These are phyloP conservation scores for Anoplolepis gracilipes DNA, from an alignment of 1,140 invertebrate species.

Conservation along the genomic window DNA sequence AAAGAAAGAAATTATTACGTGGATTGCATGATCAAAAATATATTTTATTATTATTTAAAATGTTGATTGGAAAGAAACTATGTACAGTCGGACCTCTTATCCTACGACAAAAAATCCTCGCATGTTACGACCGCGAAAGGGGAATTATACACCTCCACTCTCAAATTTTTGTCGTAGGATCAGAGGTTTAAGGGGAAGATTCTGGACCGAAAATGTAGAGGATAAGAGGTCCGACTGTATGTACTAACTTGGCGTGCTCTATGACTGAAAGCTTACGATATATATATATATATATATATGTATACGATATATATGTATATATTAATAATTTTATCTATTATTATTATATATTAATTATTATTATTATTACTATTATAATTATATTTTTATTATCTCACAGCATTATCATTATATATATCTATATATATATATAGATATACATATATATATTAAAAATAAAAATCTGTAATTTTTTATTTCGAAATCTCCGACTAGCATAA, in stretches of 20 bases:
- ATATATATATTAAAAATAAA: conserved; percentile 77
- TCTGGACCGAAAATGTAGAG: too few species aligned
- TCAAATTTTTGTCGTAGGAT: too few species aligned
- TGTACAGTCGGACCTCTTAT: too few species aligned
- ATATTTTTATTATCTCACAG: conserved; percentile 38
- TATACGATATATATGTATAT: conserved; percentile 76
- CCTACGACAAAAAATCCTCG: too few species aligned
- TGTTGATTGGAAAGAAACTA: conserved; percentile 83
- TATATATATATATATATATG: too few species aligned
- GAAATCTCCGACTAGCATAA: conserved; percentile 80
- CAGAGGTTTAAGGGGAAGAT: too few species aligned
- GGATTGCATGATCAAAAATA: conserved; percentile 80
- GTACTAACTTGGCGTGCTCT: conserved; percentile 82
- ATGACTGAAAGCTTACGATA: conserved; percentile 82
- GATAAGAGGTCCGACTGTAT: too few species aligned
- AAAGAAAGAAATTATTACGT: conserved; percentile 71
- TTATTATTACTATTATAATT: conserved; percentile 37
- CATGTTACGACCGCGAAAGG: too few species aligned
- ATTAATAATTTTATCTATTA: conserved; percentile 69
- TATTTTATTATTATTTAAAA: conserved; percentile 84
- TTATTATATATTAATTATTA: too few species aligned
- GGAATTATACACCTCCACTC: too few species aligned
- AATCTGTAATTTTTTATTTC: conserved; percentile 83
- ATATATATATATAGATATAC: too few species aligned
- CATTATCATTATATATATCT: conserved; percentile 68